Base-by-base conservation (phyloP, 2,888 invertebrate species). In the Drosophila austrosaltans region DNA sequence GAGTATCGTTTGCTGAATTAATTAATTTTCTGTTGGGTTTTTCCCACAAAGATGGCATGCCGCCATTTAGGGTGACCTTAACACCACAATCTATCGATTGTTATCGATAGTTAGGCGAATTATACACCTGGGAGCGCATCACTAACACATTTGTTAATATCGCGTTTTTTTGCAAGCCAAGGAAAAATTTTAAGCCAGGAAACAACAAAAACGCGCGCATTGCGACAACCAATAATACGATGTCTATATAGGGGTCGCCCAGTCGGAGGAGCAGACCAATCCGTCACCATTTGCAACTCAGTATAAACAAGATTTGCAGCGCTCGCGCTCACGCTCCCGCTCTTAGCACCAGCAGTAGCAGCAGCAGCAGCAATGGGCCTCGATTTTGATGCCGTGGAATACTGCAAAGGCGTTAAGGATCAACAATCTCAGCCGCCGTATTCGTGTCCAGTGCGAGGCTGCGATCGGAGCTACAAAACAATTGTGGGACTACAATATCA, bases 401-500 rank as follows among this genome's bases (percentile, higher is more conserved):
- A 96, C 93, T 96, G 96, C 91, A 96, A 96, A 91, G 96, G 97
- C 93, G 94, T 97, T 78, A 92, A 92, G 87, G 79, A 87, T 72
- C 94, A 96, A 96, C 90, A 96, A 77, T 80, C 90, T 40, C 87
- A 89, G 66, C 97, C 97, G 63, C 97, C 97, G 61, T 97, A 96
- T 92, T 95, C 95, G 85, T 98, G 98, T 90, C 98, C 98, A 7
- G 94, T 97, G 39, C 95, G 95, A 82, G 96, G 96, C 88, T 98
- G 98, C 93, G 96, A 96, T 79, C 96, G 96, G 91, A 95, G 96
- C 25, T 98, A 97, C 92, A 97, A 97, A 93, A 97, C 97, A 74
- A 95, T 96, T 76, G 96, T 96, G 85, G 97, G 97, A 1, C 94
- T 98, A 80, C 97, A 97, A 90, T 97, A 96, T 91, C 97, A 98